Evolutionary conservation across 2,888 invertebrate species (phyloP).

Genomic region (Nymphalis c-album): DNA sequence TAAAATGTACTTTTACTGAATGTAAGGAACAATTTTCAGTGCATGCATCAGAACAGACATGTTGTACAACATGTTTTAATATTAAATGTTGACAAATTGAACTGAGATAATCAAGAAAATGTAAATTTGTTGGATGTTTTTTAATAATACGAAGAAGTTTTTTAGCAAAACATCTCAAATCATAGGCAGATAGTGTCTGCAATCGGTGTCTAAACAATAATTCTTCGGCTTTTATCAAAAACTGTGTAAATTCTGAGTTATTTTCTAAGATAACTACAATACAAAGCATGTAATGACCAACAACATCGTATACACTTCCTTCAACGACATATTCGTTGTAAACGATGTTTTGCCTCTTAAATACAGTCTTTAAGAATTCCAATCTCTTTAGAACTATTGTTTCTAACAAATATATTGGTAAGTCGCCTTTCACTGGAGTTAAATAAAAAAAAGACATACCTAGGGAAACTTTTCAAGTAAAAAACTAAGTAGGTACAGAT

Average conservation of each 20-base stretch:
- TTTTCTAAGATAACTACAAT: constrained; percentile 59
- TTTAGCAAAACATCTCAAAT: constrained; percentile 64
- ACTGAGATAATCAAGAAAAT: constrained; percentile 52
- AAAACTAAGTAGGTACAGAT: too few species aligned
- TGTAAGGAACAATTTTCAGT: constrained; percentile 49
- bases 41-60: constrained; percentile 52
- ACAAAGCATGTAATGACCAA: constrained; percentile 82
- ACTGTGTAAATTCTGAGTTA: constrained; percentile 55
- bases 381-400: constrained; percentile 76
- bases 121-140: constrained; percentile 46
- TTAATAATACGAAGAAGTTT: constrained; percentile 58
- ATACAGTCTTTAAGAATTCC: constrained; percentile 69
- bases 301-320: constrained; percentile 80
- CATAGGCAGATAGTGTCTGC: constrained; percentile 54
- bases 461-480: background rate
- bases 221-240: constrained; percentile 62
- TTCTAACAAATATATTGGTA: constrained; percentile 78
- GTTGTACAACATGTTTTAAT: constrained; percentile 63
- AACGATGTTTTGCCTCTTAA: constrained; percentile 49
- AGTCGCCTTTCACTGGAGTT: constrained; percentile 77
- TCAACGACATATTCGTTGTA: constrained; percentile 82
- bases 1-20: constrained; percentile 76
- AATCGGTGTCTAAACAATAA: constrained; percentile 60
- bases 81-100: constrained; percentile 60
- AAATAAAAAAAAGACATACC: constrained; percentile 82